A percentile compares a stretch with the other conserved stretches of the same genome.
These are phyloP conservation scores for Guaruba guarouba DNA, from an alignment of 2,113 vertebrate genomes.

Conservation along the genomic window DNA sequence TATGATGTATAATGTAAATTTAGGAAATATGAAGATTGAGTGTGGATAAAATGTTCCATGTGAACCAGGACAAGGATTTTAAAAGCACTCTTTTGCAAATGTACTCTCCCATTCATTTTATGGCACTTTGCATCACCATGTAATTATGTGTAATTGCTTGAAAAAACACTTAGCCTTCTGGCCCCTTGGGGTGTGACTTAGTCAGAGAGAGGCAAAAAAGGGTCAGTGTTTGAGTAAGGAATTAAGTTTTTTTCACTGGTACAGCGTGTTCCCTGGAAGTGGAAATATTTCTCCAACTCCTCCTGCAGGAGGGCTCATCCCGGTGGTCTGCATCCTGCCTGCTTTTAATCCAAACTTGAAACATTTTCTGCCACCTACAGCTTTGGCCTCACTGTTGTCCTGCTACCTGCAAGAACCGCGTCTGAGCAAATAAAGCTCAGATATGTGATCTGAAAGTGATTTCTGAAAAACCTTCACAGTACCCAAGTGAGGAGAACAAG, in stretches of 20 bases:
- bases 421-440: neutral
- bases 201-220: neutral
- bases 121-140: conserved; percentile 8
- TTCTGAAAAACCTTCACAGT: neutral
- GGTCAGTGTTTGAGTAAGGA: neutral
- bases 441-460: neutral
- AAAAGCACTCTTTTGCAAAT: conserved; percentile 50
- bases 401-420: neutral
- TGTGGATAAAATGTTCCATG: neutral
- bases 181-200: conserved; percentile 2
- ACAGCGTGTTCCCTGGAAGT: neutral
- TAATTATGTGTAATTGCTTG: conserved; percentile 55
- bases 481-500: neutral
- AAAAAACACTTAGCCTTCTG: conserved; percentile 34
- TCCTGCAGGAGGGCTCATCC: neutral
- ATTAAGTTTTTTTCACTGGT: neutral
- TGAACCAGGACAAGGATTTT: conserved; percentile 6
- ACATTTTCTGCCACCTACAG: neutral
- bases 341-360: neutral
- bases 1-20: conserved; percentile 18
- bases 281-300: neutral
- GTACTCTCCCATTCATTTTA: conserved; percentile 34
- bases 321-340: neutral
- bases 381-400: neutral
- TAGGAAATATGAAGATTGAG: conserved; percentile 35